Percentiles rank a stretch among this genome's conserved stretches.
Conservation (phyloP, 2,113 vertebrate species). For the Prunella himalayana region DNA sequence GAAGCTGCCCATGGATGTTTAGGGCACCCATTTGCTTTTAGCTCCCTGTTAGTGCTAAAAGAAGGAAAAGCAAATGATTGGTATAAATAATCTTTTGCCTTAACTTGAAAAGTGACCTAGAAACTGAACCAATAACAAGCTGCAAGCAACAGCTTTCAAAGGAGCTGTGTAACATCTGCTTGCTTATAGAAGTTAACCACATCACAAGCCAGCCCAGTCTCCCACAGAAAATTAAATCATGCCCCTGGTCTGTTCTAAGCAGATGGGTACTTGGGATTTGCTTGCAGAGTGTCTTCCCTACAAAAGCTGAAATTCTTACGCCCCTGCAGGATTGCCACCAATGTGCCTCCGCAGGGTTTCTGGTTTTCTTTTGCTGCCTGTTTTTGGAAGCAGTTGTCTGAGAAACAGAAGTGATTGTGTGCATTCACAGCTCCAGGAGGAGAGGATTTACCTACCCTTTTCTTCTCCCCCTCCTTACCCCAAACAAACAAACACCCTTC, state of each 20-base stretch:
- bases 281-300: background rate
- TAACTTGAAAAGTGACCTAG: slow-evolving; percentile 6
- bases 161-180: background rate
- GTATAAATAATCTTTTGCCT: background rate
- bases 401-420: background rate
- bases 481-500: background rate
- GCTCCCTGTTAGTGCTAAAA: background rate
- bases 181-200: background rate
- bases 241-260: background rate
- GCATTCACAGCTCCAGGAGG: background rate
- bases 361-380: background rate
- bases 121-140: background rate
- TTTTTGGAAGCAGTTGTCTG: background rate
- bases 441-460: background rate
- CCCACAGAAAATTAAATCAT: background rate
- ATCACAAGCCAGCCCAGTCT: background rate
- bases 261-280: background rate
- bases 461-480: background rate
- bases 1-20: background rate
- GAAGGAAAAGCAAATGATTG: background rate
- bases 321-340: background rate
- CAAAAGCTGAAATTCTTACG: background rate
- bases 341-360: background rate
- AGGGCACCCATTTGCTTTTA: background rate
- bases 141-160: background rate